These are phyloP conservation scores for Papilio machaon DNA, from an alignment of 1,140 invertebrate species.

Conservation along the genomic window DNA sequence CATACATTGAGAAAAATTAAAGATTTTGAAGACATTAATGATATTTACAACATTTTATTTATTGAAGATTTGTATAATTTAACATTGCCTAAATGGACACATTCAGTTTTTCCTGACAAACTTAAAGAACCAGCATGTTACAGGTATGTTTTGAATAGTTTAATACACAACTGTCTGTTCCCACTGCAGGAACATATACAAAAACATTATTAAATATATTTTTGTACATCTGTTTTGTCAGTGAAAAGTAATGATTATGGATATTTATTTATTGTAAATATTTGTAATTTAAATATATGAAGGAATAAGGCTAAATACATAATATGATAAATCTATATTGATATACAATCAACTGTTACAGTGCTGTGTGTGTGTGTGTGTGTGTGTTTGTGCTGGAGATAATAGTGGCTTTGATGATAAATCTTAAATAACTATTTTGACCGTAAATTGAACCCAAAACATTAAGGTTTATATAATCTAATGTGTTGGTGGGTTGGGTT, in stretches of 20 bases:
- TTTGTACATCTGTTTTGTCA: neutral
- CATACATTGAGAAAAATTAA: slow-evolving; percentile 83
- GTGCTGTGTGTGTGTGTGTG: too few relatives aligned
- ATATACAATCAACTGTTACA: neutral
- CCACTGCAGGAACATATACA: too few relatives aligned
- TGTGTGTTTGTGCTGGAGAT: too few relatives aligned
- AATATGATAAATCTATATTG: neutral
- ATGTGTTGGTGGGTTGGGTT: too few relatives aligned
- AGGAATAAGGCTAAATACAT: neutral
- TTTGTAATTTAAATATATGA: neutral
- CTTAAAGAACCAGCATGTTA: slow-evolving; percentile 79
- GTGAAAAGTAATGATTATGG: neutral
- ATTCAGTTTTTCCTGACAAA: slow-evolving; percentile 81
- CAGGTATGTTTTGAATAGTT: slow-evolving; percentile 72
- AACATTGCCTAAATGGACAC: slow-evolving; percentile 88
- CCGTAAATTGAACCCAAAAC: too few relatives aligned
- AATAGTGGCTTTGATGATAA: neutral
- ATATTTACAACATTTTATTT: slow-evolving; percentile 86
- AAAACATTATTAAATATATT: too few relatives aligned
- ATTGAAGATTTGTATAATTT: slow-evolving; percentile 89
- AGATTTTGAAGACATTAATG: slow-evolving; percentile 81
- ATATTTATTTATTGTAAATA: neutral
- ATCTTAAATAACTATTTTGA: neutral
- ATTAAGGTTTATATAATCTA: too few relatives aligned
- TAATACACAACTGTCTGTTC: too few relatives aligned